These are phyloP conservation scores for Myathropa florea DNA, from an alignment of 2,888 invertebrate species.

Conservation along the genomic window DNA sequence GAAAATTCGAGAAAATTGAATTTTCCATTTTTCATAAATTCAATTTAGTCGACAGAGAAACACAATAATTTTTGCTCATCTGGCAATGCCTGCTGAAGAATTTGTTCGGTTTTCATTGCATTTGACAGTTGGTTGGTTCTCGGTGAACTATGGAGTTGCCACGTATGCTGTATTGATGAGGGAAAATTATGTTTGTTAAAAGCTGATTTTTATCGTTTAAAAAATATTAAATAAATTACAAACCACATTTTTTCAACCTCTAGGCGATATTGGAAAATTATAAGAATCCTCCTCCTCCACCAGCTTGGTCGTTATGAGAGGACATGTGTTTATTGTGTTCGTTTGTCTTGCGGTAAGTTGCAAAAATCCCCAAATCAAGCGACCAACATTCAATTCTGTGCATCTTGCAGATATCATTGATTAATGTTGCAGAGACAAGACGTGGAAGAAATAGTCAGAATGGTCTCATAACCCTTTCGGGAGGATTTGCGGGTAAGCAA, in stretches of 20 bases:
- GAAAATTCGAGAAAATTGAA: too few relatives aligned
- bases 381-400: neutral
- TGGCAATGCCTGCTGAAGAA: too few relatives aligned
- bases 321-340: neutral
- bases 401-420: conserved; percentile 19
- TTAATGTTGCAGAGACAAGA: neutral
- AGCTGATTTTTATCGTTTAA: too few relatives aligned
- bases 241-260: neutral
- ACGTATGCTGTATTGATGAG: too few relatives aligned
- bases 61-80: too few relatives aligned
- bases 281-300: neutral
- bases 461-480: conserved; percentile 18
- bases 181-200: too few relatives aligned
- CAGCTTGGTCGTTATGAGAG: conserved; percentile 8
- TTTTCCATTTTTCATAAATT: too few relatives aligned
- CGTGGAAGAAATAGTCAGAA: neutral
- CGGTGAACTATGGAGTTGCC: too few relatives aligned
- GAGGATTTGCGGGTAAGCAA: conserved; percentile 22
- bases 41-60: too few relatives aligned
- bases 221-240: too few relatives aligned
- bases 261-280: neutral
- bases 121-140: too few relatives aligned
- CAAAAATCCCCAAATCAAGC: neutral
- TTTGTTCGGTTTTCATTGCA: too few relatives aligned
- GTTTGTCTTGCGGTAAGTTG: neutral